Percentiles rank a stretch among this genome's conserved stretches.
Evolutionary conservation across 2,797 vertebrate genomes (phyloP).

Genomic region (Ataeniobius toweri): DNA sequence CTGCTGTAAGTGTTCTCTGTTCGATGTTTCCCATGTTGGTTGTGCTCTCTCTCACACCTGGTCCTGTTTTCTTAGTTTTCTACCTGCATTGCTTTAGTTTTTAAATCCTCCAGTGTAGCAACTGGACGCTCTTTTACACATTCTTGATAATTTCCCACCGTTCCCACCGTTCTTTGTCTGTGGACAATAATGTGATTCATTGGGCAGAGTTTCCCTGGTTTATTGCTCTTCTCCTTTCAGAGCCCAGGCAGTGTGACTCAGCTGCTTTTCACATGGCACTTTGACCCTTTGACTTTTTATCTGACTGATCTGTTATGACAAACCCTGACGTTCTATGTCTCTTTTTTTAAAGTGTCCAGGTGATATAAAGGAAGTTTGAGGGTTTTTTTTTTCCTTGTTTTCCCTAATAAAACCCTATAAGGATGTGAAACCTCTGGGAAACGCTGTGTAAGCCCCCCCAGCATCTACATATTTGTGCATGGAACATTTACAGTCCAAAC

Average conservation of each 20-base stretch:
- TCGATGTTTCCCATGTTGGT: background rate
- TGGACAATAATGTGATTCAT: background rate
- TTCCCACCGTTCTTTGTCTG: background rate
- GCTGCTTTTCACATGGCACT: background rate
- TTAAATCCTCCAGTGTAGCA: background rate
- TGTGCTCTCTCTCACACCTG: background rate
- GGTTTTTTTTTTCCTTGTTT: background rate
- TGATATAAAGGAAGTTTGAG: background rate
- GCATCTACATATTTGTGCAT: slow-evolving; percentile 25
- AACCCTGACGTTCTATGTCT: background rate
- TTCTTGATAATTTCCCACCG: background rate
- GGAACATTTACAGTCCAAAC: slow-evolving; percentile 44
- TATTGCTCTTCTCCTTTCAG: background rate
- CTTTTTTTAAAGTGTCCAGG: background rate
- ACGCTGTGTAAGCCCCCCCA: background rate
- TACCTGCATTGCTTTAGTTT: background rate
- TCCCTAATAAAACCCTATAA: slow-evolving; percentile 19
- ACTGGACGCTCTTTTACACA: background rate
- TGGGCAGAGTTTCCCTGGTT: too few relatives aligned
- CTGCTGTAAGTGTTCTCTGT: background rate
- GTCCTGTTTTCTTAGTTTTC: background rate
- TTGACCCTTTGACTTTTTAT: background rate
- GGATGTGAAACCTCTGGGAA: slow-evolving; percentile 9
- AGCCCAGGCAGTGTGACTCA: background rate
- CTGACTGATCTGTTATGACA: background rate